Evolutionary conservation across 1,140 invertebrate species (phyloP).

Genomic region (Drosophila tsacasi): DNA sequence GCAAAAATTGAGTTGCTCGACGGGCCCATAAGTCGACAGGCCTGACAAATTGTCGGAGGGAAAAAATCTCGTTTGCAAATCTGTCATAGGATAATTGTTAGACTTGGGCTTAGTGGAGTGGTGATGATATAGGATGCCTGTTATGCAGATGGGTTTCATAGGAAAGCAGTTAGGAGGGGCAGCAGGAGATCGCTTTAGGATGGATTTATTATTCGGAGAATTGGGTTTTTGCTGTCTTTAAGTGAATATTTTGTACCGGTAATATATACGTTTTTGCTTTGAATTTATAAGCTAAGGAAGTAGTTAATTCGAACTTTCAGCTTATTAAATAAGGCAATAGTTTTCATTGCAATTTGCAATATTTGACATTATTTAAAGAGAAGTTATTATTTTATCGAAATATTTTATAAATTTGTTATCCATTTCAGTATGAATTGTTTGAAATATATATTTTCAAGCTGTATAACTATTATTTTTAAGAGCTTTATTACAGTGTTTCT

Average conservation of each 20-base stretch:
- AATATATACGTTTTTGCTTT: background rate
- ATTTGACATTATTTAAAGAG: background rate
- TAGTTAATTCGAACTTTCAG: background rate
- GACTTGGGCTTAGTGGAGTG: constrained; percentile 21
- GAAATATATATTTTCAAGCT: too few species aligned
- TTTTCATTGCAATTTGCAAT: background rate
- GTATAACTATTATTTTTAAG: too few species aligned
- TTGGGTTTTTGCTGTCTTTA: background rate
- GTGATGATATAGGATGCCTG: constrained; percentile 22
- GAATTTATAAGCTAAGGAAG: too few species aligned
- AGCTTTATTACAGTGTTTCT: too few species aligned
- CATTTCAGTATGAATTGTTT: too few species aligned
- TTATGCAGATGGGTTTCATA: constrained; percentile 6
- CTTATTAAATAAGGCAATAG: too few species aligned
- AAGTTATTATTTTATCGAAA: too few species aligned
- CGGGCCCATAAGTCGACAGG: constrained; percentile 58
- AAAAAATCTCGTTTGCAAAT: constrained; percentile 33
- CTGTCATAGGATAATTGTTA: constrained; percentile 60
- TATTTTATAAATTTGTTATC: too few species aligned
- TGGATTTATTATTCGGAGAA: too few species aligned
- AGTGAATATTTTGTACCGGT: background rate
- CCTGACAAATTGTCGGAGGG: constrained; percentile 49
- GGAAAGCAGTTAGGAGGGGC: background rate
- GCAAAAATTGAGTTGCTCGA: constrained; percentile 47
- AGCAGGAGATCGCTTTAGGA: background rate